Percentiles rank a stretch among this genome's conserved stretches.
Evolutionary conservation across 2,888 invertebrate genomes (phyloP).

Genomic region (Cerastoderma edule): DNA sequence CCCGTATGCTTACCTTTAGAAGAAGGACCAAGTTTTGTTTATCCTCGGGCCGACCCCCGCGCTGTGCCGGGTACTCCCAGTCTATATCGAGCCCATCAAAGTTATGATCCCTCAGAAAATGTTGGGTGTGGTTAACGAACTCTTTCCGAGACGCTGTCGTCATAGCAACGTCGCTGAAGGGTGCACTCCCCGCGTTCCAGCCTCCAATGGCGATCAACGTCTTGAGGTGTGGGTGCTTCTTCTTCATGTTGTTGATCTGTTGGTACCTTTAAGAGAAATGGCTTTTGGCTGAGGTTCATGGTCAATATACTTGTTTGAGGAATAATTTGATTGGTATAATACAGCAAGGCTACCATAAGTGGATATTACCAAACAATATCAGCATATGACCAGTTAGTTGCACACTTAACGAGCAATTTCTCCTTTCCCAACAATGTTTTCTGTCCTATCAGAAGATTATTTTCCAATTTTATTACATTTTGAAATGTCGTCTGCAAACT

Average conservation of each 20-base stretch:
- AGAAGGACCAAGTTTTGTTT: slow-evolving; percentile 57
- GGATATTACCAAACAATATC: no score
- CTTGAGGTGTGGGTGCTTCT: slow-evolving; percentile 63
- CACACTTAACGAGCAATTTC: no score
- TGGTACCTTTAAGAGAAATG: no score
- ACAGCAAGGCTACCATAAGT: no score
- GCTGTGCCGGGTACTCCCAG: slow-evolving; percentile 74
- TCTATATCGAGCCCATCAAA: slow-evolving; percentile 75
- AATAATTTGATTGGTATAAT: no score
- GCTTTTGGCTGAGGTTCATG: no score
- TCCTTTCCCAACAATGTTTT: no score
- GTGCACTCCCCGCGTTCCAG: slow-evolving; percentile 70
- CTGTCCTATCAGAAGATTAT: no score
- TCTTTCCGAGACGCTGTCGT: slow-evolving; percentile 53
- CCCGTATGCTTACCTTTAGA: slow-evolving; percentile 37
- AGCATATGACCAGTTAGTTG: no score
- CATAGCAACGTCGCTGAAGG: slow-evolving; percentile 68
- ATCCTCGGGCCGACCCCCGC: slow-evolving; percentile 69
- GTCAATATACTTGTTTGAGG: no score
- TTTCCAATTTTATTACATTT: no score
- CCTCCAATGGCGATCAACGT: slow-evolving; percentile 73
- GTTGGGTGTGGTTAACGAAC: slow-evolving; percentile 65
- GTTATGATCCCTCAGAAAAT: slow-evolving; percentile 59
- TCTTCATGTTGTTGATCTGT: slow-evolving; percentile 66
- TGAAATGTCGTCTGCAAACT: no score